Percentiles rank a stretch among this genome's conserved stretches.
Conservation (phyloP, 2,113 vertebrate species). For the Ranitomeya variabilis region DNA sequence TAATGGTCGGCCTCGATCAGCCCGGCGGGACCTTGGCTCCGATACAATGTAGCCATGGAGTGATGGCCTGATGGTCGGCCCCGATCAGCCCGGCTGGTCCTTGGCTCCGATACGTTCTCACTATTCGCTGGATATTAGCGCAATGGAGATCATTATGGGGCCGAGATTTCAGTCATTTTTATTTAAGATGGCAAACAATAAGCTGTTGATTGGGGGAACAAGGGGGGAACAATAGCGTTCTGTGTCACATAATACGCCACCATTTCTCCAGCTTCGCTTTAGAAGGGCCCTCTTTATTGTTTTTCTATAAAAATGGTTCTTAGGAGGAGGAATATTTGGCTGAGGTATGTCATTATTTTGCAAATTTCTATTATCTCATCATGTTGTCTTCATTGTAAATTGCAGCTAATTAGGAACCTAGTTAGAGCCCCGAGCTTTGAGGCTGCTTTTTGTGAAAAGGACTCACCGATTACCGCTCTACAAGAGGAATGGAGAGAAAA, state of each 20-base stretch:
- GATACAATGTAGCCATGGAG: too few species aligned
- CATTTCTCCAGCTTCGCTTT: conserved; percentile 97
- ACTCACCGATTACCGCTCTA: conserved; percentile 98
- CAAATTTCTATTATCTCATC: conserved; percentile 99
- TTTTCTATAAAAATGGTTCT: conserved; percentile 97
- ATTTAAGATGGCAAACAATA: conserved; percentile 99
- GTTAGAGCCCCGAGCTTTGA: conserved; percentile 99
- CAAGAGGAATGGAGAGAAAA: conserved; percentile 99
- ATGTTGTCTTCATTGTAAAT: conserved; percentile 99
- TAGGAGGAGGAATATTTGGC: conserved; percentile 99
- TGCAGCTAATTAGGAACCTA: conserved; percentile 99
- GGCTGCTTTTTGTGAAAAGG: conserved; percentile 99
- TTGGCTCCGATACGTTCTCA: conserved; percentile 78
- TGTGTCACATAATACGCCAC: conserved; percentile 99
- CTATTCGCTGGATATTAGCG: conserved; percentile 92
- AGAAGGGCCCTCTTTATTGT: conserved; percentile 98
- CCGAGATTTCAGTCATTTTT: conserved; percentile 99
- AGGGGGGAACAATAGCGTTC: conserved; percentile 99
- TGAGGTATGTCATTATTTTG: conserved; percentile 99
- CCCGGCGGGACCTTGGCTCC: too few species aligned
- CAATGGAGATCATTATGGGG: conserved; percentile 99
- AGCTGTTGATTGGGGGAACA: conserved; percentile 99
- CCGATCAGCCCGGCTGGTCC: conserved; percentile 14
- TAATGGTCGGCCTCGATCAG: too few species aligned
- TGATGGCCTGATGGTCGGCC: too few species aligned